Evolutionary conservation across 2,797 vertebrate genomes (phyloP).

Genomic region (Mus caroli): DNA sequence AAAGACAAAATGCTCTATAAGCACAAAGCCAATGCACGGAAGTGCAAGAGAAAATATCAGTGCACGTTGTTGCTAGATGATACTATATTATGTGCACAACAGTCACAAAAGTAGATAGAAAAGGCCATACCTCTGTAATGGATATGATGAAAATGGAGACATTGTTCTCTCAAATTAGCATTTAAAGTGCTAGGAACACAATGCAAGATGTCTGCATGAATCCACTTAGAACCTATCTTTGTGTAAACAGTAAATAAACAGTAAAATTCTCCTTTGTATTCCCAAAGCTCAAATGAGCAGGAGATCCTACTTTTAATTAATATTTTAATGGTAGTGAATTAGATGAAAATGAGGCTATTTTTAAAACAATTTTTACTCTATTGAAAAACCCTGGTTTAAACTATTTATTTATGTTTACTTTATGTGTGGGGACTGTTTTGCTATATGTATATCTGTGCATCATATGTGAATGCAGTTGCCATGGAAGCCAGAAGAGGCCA

Average conservation of each 20-base stretch:
- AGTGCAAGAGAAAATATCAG: neutral
- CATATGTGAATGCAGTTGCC: neutral
- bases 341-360: neutral
- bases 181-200: neutral
- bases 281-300: neutral
- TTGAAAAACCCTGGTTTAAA: neutral
- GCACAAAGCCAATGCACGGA: neutral
- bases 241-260: constrained; percentile 39
- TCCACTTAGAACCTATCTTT: neutral
- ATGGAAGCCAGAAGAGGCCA: neutral
- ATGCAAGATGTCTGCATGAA: neutral
- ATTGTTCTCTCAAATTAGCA: constrained; percentile 1
- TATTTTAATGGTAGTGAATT: constrained; percentile 17
- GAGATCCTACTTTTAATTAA: constrained; percentile 36
- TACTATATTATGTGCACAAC: neutral
- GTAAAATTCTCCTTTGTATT: neutral
- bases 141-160: neutral
- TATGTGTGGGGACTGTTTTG: neutral
- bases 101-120: neutral
- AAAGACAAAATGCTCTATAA: constrained; percentile 32
- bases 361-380: neutral
- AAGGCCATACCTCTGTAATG: neutral
- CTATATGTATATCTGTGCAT: too few species aligned
- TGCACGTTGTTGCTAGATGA: neutral
- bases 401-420: too few species aligned